Percentiles rank a stretch among this genome's conserved stretches.
phyloP scores from a whole-genome alignment of 2,888 invertebrate species.

The Ypsolopha sequella region DNA sequence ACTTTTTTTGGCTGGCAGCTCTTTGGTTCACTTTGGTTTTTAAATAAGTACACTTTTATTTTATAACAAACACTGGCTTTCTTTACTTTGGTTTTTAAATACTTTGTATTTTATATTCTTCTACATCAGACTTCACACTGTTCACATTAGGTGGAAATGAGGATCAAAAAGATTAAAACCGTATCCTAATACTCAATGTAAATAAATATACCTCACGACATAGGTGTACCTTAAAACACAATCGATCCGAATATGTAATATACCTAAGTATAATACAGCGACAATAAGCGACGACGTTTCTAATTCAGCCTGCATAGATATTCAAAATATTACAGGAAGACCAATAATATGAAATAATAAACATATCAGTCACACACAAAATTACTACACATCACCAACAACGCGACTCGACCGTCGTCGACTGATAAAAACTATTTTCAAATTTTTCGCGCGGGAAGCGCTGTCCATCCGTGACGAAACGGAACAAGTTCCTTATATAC shows the following conservation, averaged over 20 bases:
- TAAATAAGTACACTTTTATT: not conserved
- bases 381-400: not conserved
- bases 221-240: too few relatives aligned
- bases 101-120: not conserved
- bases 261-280: too few relatives aligned
- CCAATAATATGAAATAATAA: too few relatives aligned
- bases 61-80: not conserved
- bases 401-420: constrained; percentile 13
- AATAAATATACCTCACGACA: too few relatives aligned
- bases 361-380: not conserved
- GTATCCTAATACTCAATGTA: too few relatives aligned
- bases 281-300: not conserved
- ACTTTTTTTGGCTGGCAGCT: not conserved
- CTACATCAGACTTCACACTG: not conserved
- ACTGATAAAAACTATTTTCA: constrained; percentile 66
- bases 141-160: not conserved
- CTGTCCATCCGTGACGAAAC: constrained; percentile 41
- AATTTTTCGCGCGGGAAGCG: constrained; percentile 69
- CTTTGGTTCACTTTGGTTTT: not conserved
- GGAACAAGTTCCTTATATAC: constrained; percentile 61
- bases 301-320: not conserved
- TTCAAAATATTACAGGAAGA: not conserved
- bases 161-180: too few relatives aligned
- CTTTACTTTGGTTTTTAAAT: not conserved
- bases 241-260: too few relatives aligned